These are phyloP conservation scores for Laticauda laticaudata DNA, from an alignment of 2,113 vertebrate genomes.

Conservation along the genomic window DNA sequence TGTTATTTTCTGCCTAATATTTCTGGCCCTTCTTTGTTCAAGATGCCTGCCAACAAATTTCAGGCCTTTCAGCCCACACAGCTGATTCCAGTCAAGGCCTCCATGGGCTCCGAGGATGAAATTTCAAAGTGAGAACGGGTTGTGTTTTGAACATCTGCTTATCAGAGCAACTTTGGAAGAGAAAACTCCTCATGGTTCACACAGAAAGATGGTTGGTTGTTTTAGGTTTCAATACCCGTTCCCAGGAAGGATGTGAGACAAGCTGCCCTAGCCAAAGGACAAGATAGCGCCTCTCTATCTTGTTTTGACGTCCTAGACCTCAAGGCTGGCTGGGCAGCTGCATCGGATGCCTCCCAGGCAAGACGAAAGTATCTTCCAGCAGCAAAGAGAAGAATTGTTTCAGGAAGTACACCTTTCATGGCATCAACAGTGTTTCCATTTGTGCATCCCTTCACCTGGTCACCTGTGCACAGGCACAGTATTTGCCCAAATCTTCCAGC, in stretches of 20 bases:
- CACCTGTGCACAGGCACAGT: neutral
- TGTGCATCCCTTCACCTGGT: neutral
- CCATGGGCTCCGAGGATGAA: neutral
- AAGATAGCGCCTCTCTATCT: neutral
- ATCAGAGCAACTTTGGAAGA: neutral
- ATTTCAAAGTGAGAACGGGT: neutral
- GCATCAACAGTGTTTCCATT: neutral
- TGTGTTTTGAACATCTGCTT: neutral
- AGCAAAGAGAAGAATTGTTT: neutral
- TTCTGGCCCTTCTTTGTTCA: constrained; percentile 1
- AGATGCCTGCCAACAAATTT: neutral
- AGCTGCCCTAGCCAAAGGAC: neutral
- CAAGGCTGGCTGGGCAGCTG: neutral
- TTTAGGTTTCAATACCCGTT: neutral
- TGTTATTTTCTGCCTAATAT: neutral
- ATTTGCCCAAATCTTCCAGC: neutral
- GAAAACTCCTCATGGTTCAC: neutral
- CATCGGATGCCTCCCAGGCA: neutral
- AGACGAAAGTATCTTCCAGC: neutral
- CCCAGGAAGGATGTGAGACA: neutral
- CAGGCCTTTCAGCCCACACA: constrained; percentile 6
- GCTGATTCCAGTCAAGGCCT: neutral
- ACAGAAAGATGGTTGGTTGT: constrained; percentile 2
- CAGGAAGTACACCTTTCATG: neutral
- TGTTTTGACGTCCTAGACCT: neutral